A percentile compares a stretch with the other conserved stretches of the same genome.
phyloP scores from a whole-genome alignment of 2,888 invertebrate species.

The Meganola albula region DNA sequence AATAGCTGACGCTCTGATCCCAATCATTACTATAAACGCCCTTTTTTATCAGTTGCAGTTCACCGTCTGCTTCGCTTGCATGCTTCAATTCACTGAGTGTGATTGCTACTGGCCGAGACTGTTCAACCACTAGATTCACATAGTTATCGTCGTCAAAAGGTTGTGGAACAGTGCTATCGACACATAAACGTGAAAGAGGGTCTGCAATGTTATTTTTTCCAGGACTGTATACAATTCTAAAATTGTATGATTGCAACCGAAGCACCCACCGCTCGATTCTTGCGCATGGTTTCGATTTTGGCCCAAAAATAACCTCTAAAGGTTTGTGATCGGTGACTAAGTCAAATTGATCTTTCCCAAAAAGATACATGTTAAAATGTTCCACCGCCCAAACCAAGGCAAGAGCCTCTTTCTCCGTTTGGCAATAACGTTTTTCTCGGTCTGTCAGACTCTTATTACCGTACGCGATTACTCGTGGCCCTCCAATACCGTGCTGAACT shows the following conservation, averaged over 20 bases:
- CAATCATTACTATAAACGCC: slow-evolving; percentile 15
- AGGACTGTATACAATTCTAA: slow-evolving; percentile 18
- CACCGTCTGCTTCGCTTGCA: slow-evolving; percentile 7
- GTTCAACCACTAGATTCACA: slow-evolving; percentile 15
- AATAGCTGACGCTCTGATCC: slow-evolving; percentile 18
- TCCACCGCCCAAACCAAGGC: slow-evolving; percentile 25
- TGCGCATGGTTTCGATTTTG: slow-evolving; percentile 37
- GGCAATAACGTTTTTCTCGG: slow-evolving; percentile 21
- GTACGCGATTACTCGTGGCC: slow-evolving; percentile 23
- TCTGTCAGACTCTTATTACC: slow-evolving; percentile 17
- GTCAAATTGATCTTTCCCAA: slow-evolving; percentile 30
- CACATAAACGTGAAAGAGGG: slow-evolving; percentile 20
- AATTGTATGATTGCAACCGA: slow-evolving; percentile 19
- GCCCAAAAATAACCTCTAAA: slow-evolving; percentile 36
- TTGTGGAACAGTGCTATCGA: too few relatives aligned
- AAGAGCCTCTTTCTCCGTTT: slow-evolving; percentile 29
- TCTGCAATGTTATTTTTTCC: slow-evolving; percentile 35
- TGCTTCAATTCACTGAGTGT: slow-evolving; percentile 8
- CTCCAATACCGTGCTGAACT: slow-evolving; percentile 5
- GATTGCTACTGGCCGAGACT: slow-evolving; percentile 10
- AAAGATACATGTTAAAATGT: slow-evolving; percentile 27
- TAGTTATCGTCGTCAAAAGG: slow-evolving; percentile 1
- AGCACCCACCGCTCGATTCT: slow-evolving; percentile 28
- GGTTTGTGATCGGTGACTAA: slow-evolving; percentile 40
- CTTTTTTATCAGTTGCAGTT: slow-evolving; percentile 16